These are phyloP conservation scores for Oscheius myriophilus DNA, from an alignment of 2,888 invertebrate species.

Conservation along the genomic window DNA sequence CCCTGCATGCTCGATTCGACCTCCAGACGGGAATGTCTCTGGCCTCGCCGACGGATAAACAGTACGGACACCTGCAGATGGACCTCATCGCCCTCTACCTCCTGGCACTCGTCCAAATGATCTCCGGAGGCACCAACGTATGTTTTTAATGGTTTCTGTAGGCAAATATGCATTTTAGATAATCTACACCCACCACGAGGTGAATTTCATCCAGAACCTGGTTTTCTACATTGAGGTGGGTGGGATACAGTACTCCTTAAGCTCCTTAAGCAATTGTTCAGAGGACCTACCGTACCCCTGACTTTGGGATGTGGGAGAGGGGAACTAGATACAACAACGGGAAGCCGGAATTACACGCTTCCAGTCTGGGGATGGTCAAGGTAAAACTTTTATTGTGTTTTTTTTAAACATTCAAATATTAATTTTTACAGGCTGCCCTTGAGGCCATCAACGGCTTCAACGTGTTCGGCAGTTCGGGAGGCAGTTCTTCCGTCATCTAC, in stretches of 20 bases:
- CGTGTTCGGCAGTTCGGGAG: constrained; percentile 94
- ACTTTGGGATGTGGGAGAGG: constrained; percentile 99
- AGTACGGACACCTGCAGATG: constrained; percentile 81
- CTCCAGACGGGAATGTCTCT: constrained; percentile 86
- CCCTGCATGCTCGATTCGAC: constrained; percentile 94
- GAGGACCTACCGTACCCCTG: constrained; percentile 95
- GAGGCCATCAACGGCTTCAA: constrained; percentile 99
- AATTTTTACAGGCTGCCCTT: constrained; percentile 87
- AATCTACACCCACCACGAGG: constrained; percentile 93
- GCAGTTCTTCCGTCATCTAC: constrained; percentile 93
- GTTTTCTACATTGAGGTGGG: constrained; percentile 91
- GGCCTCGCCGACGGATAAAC: constrained; percentile 79
- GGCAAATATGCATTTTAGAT: constrained; percentile 7
- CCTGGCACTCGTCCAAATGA: constrained; percentile 96
- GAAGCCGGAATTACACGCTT: constrained; percentile 96
- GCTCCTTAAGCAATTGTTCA: too few species aligned
- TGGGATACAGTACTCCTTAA: too few species aligned
- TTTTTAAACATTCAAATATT: not conserved
- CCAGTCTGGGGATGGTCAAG: constrained; percentile 70
- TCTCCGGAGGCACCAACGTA: constrained; percentile 88
- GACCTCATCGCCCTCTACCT: constrained; percentile 94
- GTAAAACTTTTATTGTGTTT: too few species aligned
- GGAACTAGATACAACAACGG: constrained; percentile 94
- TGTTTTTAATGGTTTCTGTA: not conserved
- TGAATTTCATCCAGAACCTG: constrained; percentile 96